Evolutionary conservation across 1,140 invertebrate genomes (phyloP).

Genomic region (Hyles vespertilio): DNA sequence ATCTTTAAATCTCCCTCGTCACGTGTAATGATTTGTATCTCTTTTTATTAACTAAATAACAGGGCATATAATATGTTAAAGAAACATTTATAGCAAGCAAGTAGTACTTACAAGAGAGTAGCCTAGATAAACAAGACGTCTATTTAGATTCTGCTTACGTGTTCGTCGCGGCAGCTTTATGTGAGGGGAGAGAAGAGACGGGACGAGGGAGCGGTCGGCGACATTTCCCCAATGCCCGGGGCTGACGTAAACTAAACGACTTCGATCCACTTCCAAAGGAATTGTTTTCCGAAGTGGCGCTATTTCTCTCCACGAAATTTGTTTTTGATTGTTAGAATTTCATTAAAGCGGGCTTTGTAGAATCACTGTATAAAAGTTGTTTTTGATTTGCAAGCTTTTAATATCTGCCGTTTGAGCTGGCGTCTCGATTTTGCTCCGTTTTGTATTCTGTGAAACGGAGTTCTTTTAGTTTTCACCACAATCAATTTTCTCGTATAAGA

Average conservation of each 20-base stretch:
- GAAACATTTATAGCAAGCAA: too few species aligned
- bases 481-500: too few species aligned
- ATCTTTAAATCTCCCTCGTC: too few species aligned
- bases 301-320: conserved; percentile 8
- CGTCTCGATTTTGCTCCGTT: neutral
- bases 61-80: too few species aligned
- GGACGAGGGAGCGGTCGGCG: neutral
- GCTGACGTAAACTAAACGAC: conserved; percentile 31
- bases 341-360: conserved; percentile 15
- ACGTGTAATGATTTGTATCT: too few species aligned
- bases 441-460: neutral
- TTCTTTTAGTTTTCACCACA: too few species aligned
- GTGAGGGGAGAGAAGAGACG: conserved; percentile 10
- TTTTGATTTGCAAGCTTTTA: too few species aligned
- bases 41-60: too few species aligned
- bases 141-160: conserved; percentile 25
- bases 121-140: conserved; percentile 16
- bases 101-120: too few species aligned
- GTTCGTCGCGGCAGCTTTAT: conserved; percentile 13
- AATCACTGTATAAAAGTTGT: conserved; percentile 1
- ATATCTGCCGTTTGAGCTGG: too few species aligned
- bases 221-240: conserved; percentile 3
- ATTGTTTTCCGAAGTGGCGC: conserved; percentile 33
- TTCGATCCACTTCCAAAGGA: conserved; percentile 20
- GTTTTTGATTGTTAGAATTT: conserved; percentile 28